Base-by-base conservation (phyloP, 2,797 vertebrate genomes). In the Centroberyx gerrardi region DNA sequence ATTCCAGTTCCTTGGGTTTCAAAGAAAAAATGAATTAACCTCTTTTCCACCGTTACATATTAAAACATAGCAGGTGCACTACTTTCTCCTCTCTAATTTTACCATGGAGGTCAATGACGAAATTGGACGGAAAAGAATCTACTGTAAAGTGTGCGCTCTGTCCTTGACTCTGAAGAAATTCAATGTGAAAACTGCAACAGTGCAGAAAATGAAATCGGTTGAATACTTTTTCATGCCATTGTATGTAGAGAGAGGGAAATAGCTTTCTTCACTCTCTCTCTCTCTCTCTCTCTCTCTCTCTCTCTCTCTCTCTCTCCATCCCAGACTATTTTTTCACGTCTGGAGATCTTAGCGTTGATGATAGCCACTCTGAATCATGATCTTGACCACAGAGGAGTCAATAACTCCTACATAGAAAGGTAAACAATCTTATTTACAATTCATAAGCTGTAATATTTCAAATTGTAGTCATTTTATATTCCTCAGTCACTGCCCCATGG, bases 341-440 rank as follows among this genome's bases (percentile, higher is more conserved):
- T 96, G 44, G 97, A 98, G 91, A 94, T 93, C 0, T 93, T 98
- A 6, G 96, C 96, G 0, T 82, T 98, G 91, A 95, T 98, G 87
- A 96, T 98, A 48, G 96, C 97, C n/a, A 93, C 96, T 5, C 91
- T 98, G 49, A 96, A 95, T 84, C 97, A 97, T 8, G 97, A 98
- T 61, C 78, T 98, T 72, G 97, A 97, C 82, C 97, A 98, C 90
- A 95, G 97, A 22, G 97, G 97, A 14, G 95, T 97, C 78, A 97
- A 95, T 87, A 97, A 98, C 82, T 96, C 96, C 2, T 98, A 96
- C 66, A 97, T 97, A 87, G 93, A 96, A 84, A 93, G 95, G 96
- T 97, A 76, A 74, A 49, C 5, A 44, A 36, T 8, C 8, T 22
- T 22, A 22, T 22, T 22, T 22, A 22, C 22, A 22, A 22, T 22